Conservation (phyloP, 2,113 vertebrate species). For the Accipiter virgatus region DNA sequence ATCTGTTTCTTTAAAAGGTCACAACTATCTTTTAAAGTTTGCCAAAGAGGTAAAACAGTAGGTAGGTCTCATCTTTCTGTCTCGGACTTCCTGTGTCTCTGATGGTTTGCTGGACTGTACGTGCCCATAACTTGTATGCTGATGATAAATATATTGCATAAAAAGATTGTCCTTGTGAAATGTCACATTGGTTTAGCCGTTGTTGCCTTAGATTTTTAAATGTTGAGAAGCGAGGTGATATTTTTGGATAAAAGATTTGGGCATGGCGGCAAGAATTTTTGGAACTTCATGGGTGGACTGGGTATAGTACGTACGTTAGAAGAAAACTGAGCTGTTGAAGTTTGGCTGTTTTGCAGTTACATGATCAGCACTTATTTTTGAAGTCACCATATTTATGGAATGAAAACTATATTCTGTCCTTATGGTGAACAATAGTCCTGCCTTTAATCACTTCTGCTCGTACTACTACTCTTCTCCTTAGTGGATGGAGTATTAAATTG, state of each 20-base stretch:
- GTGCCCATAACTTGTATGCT: neutral
- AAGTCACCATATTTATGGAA: neutral
- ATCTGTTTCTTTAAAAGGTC: neutral
- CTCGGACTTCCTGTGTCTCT: neutral
- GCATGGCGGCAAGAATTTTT: neutral
- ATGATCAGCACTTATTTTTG: neutral
- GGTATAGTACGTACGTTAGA: neutral
- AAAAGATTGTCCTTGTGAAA: neutral
- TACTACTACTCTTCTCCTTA: neutral
- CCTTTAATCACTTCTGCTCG: neutral
- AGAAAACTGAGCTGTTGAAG: neutral
- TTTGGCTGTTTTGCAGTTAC: neutral
- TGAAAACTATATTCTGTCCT: neutral
- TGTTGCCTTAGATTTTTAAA: neutral
- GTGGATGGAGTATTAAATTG: neutral
- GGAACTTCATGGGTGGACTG: neutral
- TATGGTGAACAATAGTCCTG: accelerated
- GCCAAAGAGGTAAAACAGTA: neutral
- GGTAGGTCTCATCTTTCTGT: neutral
- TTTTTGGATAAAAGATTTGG: neutral
- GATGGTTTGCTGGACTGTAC: neutral
- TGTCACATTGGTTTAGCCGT: neutral
- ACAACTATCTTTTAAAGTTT: neutral
- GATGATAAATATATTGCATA: neutral
- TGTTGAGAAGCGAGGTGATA: neutral